Percentiles rank a stretch among this genome's conserved stretches.
phyloP scores from a whole-genome alignment of 2,113 vertebrate species.

The Neoarius graeffei region DNA sequence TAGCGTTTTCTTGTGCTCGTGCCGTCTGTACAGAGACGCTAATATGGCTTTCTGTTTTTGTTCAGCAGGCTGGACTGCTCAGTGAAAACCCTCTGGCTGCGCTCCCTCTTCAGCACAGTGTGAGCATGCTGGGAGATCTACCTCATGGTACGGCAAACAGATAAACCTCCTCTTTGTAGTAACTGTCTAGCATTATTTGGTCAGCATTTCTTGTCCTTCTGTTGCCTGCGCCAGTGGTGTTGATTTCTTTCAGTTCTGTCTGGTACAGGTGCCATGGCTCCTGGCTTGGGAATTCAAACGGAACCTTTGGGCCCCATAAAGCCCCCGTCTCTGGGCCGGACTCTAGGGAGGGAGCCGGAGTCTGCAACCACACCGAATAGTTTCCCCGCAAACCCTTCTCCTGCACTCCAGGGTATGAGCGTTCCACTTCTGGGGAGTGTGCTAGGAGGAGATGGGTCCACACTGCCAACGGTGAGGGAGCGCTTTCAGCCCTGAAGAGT shows the following conservation, averaged over 20 bases:
- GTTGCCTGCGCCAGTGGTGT: neutral
- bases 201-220: neutral
- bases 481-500: neutral
- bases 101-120: constrained; percentile 72
- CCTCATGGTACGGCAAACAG: constrained; percentile 68
- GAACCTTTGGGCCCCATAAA: constrained; percentile 77
- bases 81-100: constrained; percentile 81
- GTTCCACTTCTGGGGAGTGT: constrained; percentile 74
- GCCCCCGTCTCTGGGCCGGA: constrained; percentile 62
- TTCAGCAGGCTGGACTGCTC: constrained; percentile 82
- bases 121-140: constrained; percentile 74
- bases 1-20: neutral
- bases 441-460: constrained; percentile 72
- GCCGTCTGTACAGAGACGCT: neutral
- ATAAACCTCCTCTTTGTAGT: neutral
- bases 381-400: constrained; percentile 72
- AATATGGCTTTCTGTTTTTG: neutral
- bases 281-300: constrained; percentile 69
- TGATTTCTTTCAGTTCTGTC: neutral
- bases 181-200: constrained; percentile 2
- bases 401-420: constrained; percentile 73
- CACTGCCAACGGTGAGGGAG: constrained; percentile 76
- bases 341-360: constrained; percentile 76
- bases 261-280: constrained; percentile 54
- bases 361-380: constrained; percentile 66